These are phyloP conservation scores for Saccopteryx leptura DNA, from an alignment of 2,113 vertebrate genomes.

Conservation along the genomic window DNA sequence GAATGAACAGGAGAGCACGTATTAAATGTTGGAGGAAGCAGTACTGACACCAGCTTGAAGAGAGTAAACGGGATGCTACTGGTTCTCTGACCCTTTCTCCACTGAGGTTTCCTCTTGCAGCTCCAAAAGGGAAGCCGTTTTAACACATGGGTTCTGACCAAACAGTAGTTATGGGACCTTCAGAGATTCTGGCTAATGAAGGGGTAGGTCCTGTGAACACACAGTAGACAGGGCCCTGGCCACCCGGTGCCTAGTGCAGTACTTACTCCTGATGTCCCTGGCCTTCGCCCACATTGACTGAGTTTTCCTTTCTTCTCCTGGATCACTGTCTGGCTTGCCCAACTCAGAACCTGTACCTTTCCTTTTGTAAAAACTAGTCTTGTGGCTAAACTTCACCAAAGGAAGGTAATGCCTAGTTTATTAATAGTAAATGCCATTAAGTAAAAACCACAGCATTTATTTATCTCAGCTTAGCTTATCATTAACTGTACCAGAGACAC, in stretches of 20 bases:
- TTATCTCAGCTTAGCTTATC: background rate
- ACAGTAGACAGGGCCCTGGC: background rate
- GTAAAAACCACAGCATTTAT: background rate
- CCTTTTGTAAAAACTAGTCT: background rate
- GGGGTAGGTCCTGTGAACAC: background rate
- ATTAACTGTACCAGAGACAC: background rate
- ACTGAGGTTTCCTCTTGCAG: conserved; percentile 1
- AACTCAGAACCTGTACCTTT: background rate
- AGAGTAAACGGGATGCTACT: conserved; percentile 29
- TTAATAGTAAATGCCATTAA: background rate
- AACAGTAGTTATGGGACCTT: background rate
- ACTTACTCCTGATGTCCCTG: background rate
- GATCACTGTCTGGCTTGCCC: background rate
- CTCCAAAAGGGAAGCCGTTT: background rate
- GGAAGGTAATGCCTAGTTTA: background rate
- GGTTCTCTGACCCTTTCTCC: background rate
- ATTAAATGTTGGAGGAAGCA: background rate
- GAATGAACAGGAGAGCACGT: background rate
- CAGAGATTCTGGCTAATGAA: background rate
- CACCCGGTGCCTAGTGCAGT: accelerated
- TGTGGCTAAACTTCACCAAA: background rate
- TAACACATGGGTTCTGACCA: background rate
- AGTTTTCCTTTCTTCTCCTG: background rate
- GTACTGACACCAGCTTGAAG: background rate
- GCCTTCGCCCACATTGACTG: background rate